Percentiles rank a stretch among this genome's conserved stretches.
Evolutionary conservation across 2,888 invertebrate genomes (phyloP).

Genomic region (Xestia ashworthii): DNA sequence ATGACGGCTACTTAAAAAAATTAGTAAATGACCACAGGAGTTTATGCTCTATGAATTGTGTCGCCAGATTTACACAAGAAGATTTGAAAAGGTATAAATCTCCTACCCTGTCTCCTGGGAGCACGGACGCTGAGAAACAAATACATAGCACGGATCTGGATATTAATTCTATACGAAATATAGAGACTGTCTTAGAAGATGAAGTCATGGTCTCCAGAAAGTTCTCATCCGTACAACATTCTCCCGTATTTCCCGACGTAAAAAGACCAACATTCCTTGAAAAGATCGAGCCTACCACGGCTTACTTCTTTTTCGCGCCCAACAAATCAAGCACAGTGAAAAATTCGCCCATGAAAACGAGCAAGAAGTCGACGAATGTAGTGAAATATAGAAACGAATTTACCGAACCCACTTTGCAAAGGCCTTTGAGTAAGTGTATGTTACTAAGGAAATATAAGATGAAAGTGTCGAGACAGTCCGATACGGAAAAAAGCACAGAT

Average conservation of each 20-base stretch:
- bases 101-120: slow-evolving; percentile 62
- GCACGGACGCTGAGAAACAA: slow-evolving; percentile 76
- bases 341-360: slow-evolving; percentile 74
- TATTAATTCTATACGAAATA: slow-evolving; percentile 65
- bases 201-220: slow-evolving; percentile 26
- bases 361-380: slow-evolving; percentile 84
- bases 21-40: slow-evolving; percentile 61
- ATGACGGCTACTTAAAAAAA: slow-evolving; percentile 25
- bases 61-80: slow-evolving; percentile 57
- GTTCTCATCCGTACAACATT: slow-evolving; percentile 3
- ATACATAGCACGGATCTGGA: slow-evolving; percentile 77
- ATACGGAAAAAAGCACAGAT: slow-evolving; percentile 30
- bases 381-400: slow-evolving; percentile 81
- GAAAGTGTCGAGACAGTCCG: slow-evolving; percentile 52
- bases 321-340: slow-evolving; percentile 57
- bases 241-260: background rate
- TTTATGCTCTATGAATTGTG: slow-evolving; percentile 77
- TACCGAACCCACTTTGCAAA: slow-evolving; percentile 78
- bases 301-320: slow-evolving; percentile 75
- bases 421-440: slow-evolving; percentile 77
- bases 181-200: slow-evolving; percentile 35
- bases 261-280: slow-evolving; percentile 51
- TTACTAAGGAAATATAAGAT: slow-evolving; percentile 75
- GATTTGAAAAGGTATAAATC: slow-evolving; percentile 62
- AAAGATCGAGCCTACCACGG: slow-evolving; percentile 66